phyloP scores from a whole-genome alignment of 2,113 vertebrate genomes.

The Aspiorhynchus laticeps region DNA sequence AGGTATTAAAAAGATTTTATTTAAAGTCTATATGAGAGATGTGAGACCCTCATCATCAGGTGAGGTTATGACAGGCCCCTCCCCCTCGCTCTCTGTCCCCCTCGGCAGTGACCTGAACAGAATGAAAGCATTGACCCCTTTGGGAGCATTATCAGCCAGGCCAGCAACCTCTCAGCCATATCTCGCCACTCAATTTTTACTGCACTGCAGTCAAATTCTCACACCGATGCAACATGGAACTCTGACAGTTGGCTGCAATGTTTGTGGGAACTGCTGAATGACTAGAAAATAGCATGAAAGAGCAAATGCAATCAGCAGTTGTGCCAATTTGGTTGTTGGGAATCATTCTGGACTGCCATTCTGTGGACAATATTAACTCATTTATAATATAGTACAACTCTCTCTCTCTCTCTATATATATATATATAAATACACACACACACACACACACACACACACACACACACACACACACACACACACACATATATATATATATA shows the following conservation, averaged over 20 bases:
- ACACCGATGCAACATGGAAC: slow-evolving; percentile 20
- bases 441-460: no score
- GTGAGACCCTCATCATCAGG: background rate
- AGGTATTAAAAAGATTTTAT: background rate
- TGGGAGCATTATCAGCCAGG: background rate
- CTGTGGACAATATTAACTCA: background rate
- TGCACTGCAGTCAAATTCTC: slow-evolving; percentile 37
- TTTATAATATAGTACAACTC: background rate
- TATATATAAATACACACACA: background rate
- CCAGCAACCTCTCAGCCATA: slow-evolving; percentile 15
- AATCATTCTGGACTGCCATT: background rate
- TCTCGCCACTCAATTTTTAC: background rate
- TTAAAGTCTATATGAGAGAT: background rate
- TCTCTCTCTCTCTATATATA: no score
- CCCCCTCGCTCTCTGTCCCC: background rate
- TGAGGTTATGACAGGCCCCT: background rate
- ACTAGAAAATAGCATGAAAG: slow-evolving; percentile 11
- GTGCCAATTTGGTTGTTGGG: background rate
- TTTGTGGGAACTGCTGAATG: slow-evolving; percentile 16
- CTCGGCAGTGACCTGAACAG: slow-evolving; percentile 38
- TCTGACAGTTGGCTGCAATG: slow-evolving; percentile 21
- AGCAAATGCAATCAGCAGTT: background rate
- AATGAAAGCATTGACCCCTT: slow-evolving; percentile 32
- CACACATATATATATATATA: no score
- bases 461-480: no score